Percentiles rank a stretch among this genome's conserved stretches.
These are phyloP conservation scores for Schrankia costaestrigalis DNA, from an alignment of 2,888 invertebrate genomes.

Conservation along the genomic window DNA sequence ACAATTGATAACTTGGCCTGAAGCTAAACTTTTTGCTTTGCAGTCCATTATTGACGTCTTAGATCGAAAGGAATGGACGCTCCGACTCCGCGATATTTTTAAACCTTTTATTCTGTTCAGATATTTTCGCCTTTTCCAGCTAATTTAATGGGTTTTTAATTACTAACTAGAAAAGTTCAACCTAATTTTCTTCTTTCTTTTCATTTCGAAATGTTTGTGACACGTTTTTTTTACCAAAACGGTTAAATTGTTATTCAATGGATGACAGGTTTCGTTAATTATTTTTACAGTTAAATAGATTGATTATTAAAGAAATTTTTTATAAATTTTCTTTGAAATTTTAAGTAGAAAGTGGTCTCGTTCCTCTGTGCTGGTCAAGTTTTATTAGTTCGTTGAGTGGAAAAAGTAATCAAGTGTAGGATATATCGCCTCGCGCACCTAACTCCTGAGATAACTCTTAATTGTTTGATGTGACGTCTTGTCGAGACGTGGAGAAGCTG, in stretches of 20 bases:
- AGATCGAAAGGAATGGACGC: slow-evolving; percentile 44
- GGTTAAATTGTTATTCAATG: neutral
- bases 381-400: slow-evolving; percentile 68
- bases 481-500: slow-evolving; percentile 28
- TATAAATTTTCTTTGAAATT: slow-evolving; percentile 27
- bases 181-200: slow-evolving; percentile 10
- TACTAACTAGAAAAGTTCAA: slow-evolving; percentile 13
- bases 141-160: slow-evolving; percentile 35
- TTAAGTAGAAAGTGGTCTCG: slow-evolving; percentile 62
- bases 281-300: neutral
- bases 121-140: slow-evolving; percentile 30
- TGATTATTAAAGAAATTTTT: neutral
- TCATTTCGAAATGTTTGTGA: slow-evolving; percentile 11
- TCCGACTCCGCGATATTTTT: slow-evolving; percentile 43
- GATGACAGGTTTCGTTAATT: neutral
- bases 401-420: slow-evolving; percentile 70
- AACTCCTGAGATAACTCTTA: slow-evolving; percentile 61
- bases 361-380: slow-evolving; percentile 64
- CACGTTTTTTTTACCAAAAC: slow-evolving; percentile 1
- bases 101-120: slow-evolving; percentile 37
- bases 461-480: slow-evolving; percentile 62
- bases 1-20: slow-evolving; percentile 70
- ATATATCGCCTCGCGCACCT: slow-evolving; percentile 58
- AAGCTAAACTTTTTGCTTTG: slow-evolving; percentile 67
- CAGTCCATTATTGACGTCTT: slow-evolving; percentile 61